Percentiles rank a stretch among this genome's conserved stretches.
Conservation (phyloP, 2,888 invertebrate species). For the Lasioglossum leucozonium region DNA sequence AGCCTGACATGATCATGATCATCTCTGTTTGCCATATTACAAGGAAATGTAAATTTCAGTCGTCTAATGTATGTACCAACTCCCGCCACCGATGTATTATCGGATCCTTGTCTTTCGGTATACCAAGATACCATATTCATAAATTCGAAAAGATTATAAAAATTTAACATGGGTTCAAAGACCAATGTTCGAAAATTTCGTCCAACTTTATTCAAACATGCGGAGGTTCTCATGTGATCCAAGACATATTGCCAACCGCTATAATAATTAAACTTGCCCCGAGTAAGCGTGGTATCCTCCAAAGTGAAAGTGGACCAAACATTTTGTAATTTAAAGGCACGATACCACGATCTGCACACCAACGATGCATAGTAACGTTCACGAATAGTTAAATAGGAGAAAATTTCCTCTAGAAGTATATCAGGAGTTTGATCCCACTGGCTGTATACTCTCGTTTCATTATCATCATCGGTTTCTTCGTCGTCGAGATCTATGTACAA, state of each 20-base stretch:
- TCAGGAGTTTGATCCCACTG: conserved; percentile 90
- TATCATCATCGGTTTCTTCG: conserved; percentile 82
- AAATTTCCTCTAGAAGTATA: conserved; percentile 90
- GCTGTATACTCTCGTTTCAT: conserved; percentile 84
- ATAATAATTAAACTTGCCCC: conserved; percentile 91
- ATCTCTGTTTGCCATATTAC: conserved; percentile 88
- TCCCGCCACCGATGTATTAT: conserved; percentile 81
- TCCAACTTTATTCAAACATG: conserved; percentile 90
- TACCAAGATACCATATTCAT: conserved; percentile 93
- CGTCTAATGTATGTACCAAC: conserved; percentile 87
- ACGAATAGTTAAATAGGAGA: conserved; percentile 88
- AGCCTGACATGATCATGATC: conserved; percentile 88
- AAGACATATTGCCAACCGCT: conserved; percentile 92
- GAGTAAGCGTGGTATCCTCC: conserved; percentile 90
- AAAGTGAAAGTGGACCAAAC: conserved; percentile 92
- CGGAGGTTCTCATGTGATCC: conserved; percentile 90
- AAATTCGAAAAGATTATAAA: conserved; percentile 93
- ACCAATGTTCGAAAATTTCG: conserved; percentile 88
- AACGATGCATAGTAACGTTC: conserved; percentile 91
- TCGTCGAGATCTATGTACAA: conserved; percentile 86
- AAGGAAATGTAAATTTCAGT: conserved; percentile 90
- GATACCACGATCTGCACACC: conserved; percentile 89
- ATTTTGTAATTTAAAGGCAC: conserved; percentile 89
- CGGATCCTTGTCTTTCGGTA: conserved; percentile 85
- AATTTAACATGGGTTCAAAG: conserved; percentile 91